Evolutionary conservation across 2,888 invertebrate genomes (phyloP), one percentile per base, ranked within the genome.

Genomic region (Loripinus fragilis): DNA sequence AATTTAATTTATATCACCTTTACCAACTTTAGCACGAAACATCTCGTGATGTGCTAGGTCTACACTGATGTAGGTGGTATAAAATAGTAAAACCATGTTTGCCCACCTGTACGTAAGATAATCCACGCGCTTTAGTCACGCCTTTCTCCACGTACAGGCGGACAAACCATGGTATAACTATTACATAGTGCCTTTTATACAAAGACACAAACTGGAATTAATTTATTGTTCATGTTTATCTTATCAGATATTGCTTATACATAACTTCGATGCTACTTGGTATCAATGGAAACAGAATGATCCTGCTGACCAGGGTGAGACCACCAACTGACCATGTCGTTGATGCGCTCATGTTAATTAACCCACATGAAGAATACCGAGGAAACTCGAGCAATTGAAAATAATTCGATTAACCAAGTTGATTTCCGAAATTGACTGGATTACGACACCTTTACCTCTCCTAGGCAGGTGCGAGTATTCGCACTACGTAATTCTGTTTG

Each of bases 381-480:
- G 28, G 52, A 52, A 52, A 52, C 52, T 28, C 7, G 52, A 52
- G 52, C 15, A 52, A 52, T 52, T 52, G 52, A 52, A 52, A 52
- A 52, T 52, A 52, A 52, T 52, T 52, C 25, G 52, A 52, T 52
- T 52, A 52, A 7, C 7, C 7, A 28, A 28, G 1, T 52, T 23
- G 25, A 10, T 52, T 45, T 52, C 52, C 52, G 52, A 52, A 50
- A 50, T 50, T 50, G 50, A 50, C 50, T 50, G 50, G 52, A 52
- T 52, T 52, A 52, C 52, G 52, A 52, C 10, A 52, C 10, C 23
- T 25, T 52, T 52, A 52, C 52, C 52, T 52, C 52, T 52, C 60
- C 60, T n/a, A 60, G 55, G 50, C 78, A 74, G 78, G 78, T 78
- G 78, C 70, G 74, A 74, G 42, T 55, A 30, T 74, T 48, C 55